Evolutionary conservation across 2,888 invertebrate species (phyloP).

Genomic region (Drosophila suboccidentalis): DNA sequence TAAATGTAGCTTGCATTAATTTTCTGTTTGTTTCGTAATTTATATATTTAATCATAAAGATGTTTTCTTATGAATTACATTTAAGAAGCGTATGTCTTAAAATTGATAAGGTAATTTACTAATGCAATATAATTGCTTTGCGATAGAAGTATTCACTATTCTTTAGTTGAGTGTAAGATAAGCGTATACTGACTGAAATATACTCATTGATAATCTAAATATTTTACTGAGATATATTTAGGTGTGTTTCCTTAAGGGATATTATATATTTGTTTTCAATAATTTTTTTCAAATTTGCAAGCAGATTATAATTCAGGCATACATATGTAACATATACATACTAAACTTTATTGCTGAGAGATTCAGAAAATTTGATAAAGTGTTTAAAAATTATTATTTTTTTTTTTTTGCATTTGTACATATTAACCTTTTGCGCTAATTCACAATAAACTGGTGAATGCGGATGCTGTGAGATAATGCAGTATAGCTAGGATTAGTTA

Average conservation of each 20-base stretch:
- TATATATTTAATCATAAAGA: constrained; percentile 20
- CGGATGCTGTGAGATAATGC: background rate
- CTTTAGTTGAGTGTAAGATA: background rate
- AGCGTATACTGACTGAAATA: background rate
- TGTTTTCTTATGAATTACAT: constrained; percentile 28
- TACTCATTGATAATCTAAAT: too few relatives aligned
- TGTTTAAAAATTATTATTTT: background rate
- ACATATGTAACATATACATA: background rate
- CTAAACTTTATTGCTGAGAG: background rate
- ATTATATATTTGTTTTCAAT: background rate
- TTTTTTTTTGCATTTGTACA: constrained; percentile 4
- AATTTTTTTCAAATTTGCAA: background rate
- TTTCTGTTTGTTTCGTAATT: constrained; percentile 22
- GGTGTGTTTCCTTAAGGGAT: background rate
- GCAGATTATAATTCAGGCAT: background rate
- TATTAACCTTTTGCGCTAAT: background rate
- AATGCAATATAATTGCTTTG: background rate
- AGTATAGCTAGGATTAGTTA: constrained; percentile 18
- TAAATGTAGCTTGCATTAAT: constrained; percentile 37
- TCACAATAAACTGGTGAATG: constrained; percentile 2
- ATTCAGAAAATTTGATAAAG: background rate
- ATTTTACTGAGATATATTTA: too few relatives aligned
- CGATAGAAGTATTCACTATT: background rate
- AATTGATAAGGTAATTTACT: constrained; percentile 28
- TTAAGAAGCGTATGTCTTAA: constrained; percentile 10